A percentile compares a stretch with the other conserved stretches of the same genome.
phyloP scores from a whole-genome alignment of 2,888 invertebrate genomes.

The Acronicta aceris region DNA sequence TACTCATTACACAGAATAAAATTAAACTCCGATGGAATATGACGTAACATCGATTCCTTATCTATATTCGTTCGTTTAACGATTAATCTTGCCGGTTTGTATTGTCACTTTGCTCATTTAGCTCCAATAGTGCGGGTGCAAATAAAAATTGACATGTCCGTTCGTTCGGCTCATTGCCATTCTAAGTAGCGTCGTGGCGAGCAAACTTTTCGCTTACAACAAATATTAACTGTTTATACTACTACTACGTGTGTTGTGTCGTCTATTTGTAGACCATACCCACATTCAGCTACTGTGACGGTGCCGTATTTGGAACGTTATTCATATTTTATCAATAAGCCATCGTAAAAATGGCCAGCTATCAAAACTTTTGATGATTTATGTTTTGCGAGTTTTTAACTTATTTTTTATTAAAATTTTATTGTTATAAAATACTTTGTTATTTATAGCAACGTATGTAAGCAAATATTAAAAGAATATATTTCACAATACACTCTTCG shows the following conservation, averaged over 20 bases:
- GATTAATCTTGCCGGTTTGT: constrained; percentile 33
- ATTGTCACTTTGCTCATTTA: constrained; percentile 53
- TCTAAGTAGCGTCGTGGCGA: constrained; percentile 42
- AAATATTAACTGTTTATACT: constrained; percentile 54
- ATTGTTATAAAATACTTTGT: constrained; percentile 39
- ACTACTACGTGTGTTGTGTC: constrained; percentile 51
- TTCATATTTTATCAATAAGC: constrained; percentile 47
- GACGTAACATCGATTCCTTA: constrained; percentile 17
- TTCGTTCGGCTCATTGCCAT: constrained; percentile 60
- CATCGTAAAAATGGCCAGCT: constrained; percentile 38
- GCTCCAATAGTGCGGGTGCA: constrained; percentile 54
- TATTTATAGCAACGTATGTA: constrained; percentile 29
- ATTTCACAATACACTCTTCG: background rate
- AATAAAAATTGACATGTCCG: constrained; percentile 71
- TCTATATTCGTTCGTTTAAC: constrained; percentile 31
- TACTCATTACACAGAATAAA: background rate
- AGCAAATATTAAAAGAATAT: constrained; percentile 10
- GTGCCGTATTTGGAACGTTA: constrained; percentile 31
- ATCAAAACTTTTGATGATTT: constrained; percentile 49
- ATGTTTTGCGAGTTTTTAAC: constrained; percentile 39
- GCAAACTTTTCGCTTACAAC: constrained; percentile 53
- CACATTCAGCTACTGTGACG: constrained; percentile 32
- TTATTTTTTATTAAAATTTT: constrained; percentile 45
- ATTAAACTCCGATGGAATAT: constrained; percentile 2
- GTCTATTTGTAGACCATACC: constrained; percentile 50